Evolutionary conservation across 2,888 invertebrate genomes (phyloP).

Genomic region (Tipula unca): DNA sequence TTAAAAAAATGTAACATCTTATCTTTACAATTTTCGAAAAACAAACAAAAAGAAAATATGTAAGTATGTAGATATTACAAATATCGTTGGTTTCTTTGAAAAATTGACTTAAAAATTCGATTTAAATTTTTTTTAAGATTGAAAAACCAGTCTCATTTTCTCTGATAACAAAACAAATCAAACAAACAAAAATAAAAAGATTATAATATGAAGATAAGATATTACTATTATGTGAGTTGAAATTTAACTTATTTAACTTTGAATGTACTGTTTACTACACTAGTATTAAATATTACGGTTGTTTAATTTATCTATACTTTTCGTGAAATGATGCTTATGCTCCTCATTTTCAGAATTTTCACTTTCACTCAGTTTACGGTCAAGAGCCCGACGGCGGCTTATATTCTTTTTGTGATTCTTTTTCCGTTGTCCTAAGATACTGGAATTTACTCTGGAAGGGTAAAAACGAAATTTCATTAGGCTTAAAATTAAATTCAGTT

Average conservation of each 20-base stretch:
- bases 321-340: neutral
- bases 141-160: neutral
- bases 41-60: neutral
- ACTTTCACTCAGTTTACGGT: conserved; percentile 49
- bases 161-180: neutral
- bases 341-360: conserved; percentile 16
- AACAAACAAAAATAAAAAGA: neutral
- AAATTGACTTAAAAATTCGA: neutral
- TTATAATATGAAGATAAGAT: neutral
- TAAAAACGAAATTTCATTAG: neutral
- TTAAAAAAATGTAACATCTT: conserved; percentile 1
- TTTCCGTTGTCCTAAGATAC: conserved; percentile 71
- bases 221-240: neutral
- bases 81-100: neutral
- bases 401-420: conserved; percentile 68
- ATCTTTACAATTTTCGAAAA: neutral
- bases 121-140: neutral
- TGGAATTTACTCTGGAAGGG: conserved; percentile 60
- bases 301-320: neutral
- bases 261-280: neutral
- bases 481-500: neutral
- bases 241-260: neutral
- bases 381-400: conserved; percentile 61
- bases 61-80: neutral
- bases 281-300: conserved; percentile 15